phyloP scores from a whole-genome alignment of 2,888 invertebrate species.

The Acanthopleura granulata region DNA sequence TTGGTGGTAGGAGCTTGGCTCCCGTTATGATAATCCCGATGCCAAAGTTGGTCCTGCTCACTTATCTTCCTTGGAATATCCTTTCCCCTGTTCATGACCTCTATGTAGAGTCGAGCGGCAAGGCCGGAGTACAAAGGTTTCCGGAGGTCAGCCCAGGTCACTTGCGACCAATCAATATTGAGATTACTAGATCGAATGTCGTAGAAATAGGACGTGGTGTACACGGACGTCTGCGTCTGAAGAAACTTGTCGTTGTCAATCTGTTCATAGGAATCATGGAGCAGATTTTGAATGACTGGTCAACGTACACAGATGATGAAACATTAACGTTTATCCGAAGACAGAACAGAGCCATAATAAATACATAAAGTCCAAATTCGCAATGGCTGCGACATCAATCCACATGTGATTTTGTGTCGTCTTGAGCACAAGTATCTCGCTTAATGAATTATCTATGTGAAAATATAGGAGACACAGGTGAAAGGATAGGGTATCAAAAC shows the following conservation, averaged over 20 bases:
- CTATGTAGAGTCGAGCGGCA: conserved; percentile 42
- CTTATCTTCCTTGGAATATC: background rate
- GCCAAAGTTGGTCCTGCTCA: background rate
- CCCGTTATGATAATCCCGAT: background rate
- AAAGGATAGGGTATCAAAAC: too few relatives aligned
- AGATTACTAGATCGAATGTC: conserved; percentile 31
- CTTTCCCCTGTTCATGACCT: background rate
- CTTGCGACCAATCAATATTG: conserved; percentile 46
- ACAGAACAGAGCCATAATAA: too few relatives aligned
- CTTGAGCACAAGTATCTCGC: too few relatives aligned
- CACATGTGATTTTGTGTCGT: too few relatives aligned
- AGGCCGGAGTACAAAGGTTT: conserved; percentile 54
- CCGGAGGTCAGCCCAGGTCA: conserved; percentile 47
- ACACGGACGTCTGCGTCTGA: conserved; percentile 23
- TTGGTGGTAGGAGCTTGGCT: background rate
- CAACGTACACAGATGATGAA: too few relatives aligned
- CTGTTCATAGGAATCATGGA: background rate
- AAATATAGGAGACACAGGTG: too few relatives aligned
- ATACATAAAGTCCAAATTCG: too few relatives aligned
- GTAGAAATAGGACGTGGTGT: conserved; percentile 14
- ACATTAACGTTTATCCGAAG: too few relatives aligned
- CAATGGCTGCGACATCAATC: too few relatives aligned
- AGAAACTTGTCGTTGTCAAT: conserved; percentile 16
- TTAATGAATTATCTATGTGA: too few relatives aligned
- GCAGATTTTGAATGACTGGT: too few relatives aligned